Base-by-base conservation (phyloP, 2,797 vertebrate genomes). In the Hapalemur alaotrensis region DNA sequence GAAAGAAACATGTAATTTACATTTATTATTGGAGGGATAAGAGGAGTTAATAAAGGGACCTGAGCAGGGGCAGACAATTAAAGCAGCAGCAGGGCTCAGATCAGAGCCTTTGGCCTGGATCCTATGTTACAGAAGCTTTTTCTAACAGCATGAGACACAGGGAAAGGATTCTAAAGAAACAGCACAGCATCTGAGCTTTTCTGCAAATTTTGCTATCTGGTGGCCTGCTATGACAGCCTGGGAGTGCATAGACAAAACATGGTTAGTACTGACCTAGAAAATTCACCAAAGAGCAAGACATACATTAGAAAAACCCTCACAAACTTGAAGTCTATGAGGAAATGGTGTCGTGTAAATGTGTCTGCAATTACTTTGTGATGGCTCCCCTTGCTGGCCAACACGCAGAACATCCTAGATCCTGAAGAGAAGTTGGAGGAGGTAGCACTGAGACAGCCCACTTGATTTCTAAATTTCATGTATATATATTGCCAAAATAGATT, bases 381-480 rank as follows among this genome's bases (percentile, higher is more conserved):
- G 98, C 98, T 97, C 98, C 98, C 98, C 98, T 98, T 98, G 93
- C 98, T 98, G 98, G 98, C 79, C 94, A 89, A 5, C 18, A 83
- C 38, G 70, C 48, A 93, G 97, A 98, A 95, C 75, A 59, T 79
- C 90, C n/a, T 43, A 25, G 52, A 86, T 57, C 28, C 54, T 41
- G 25, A 83, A 38, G 63, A 48, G 17, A 90, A 75, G 30, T 59
- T 25, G 3, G 8, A 57, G 6, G 48, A 78, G 28, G 28, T 11
- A 59, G 30, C 4, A 4, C 7, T 2, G 35, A 52, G 11, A 20
- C 38, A 43, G 22, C 13, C 61, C 54, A 4, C 3, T 17, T n/a
- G 54, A 80, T 52, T 81, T 81, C 75, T 76, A 67, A 52, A 23
- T 75, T 76, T 79, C 25, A 54, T 54, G 50, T 32, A 3, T 4